These are phyloP conservation scores for Notocelia uddmanniana DNA, from an alignment of 2,888 invertebrate species.

Conservation along the genomic window DNA sequence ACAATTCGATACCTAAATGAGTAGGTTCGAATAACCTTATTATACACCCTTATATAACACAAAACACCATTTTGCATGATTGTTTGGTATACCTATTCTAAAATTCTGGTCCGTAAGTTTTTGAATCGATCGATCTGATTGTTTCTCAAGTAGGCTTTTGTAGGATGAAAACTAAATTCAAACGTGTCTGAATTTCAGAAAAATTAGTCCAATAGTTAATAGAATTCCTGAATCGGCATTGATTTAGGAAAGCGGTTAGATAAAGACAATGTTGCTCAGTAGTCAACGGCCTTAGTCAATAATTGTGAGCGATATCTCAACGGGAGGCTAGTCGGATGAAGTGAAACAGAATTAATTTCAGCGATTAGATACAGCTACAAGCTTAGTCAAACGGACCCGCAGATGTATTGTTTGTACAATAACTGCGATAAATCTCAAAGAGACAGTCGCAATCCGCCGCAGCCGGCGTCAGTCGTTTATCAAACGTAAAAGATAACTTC, in stretches of 20 bases:
- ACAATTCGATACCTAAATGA: no score
- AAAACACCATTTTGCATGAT: no score
- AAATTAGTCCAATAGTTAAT: background rate
- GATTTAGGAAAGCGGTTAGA: background rate
- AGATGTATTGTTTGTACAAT: constrained; percentile 12
- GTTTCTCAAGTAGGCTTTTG: background rate
- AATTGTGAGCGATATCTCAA: constrained; percentile 15
- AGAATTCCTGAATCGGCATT: background rate
- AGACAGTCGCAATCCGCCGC: constrained; percentile 17
- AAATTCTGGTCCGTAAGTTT: no score
- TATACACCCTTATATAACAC: no score
- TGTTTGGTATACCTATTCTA: no score
- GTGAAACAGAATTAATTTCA: constrained; percentile 34
- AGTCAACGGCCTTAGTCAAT: background rate
- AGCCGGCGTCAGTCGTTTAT: constrained; percentile 35
- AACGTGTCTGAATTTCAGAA: background rate
- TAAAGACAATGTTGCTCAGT: background rate
- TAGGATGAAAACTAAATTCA: background rate
- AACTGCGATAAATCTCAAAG: constrained; percentile 28
- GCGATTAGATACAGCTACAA: constrained; percentile 32
- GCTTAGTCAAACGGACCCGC: background rate
- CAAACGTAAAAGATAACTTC: constrained; percentile 29
- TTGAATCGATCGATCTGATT: no score
- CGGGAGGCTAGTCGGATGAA: constrained; percentile 14
- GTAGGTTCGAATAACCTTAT: no score